Evolutionary conservation across 2,888 invertebrate genomes (phyloP).

Genomic region (Drosophila mulleri): DNA sequence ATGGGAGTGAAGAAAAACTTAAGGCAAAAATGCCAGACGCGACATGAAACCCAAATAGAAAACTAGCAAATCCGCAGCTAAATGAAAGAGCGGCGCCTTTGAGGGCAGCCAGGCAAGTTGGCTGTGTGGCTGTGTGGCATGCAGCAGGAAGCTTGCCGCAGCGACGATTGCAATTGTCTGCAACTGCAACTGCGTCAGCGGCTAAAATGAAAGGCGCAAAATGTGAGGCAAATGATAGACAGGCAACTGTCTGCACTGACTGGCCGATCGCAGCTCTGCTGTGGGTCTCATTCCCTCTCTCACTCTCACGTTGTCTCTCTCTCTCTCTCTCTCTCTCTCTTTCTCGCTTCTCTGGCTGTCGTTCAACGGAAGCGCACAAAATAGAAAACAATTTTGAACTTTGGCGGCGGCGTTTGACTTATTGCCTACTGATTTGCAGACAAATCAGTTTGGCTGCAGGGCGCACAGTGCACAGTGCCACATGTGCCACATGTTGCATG

Average conservation of each 20-base stretch:
- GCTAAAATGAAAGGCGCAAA: slow-evolving; percentile 78
- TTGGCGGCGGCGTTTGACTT: slow-evolving; percentile 79
- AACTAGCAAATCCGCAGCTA: slow-evolving; percentile 43
- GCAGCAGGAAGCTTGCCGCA: slow-evolving; percentile 46
- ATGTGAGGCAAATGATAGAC: slow-evolving; percentile 79
- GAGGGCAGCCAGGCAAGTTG: slow-evolving; percentile 50
- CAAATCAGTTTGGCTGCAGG: slow-evolving; percentile 70
- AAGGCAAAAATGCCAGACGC: slow-evolving; percentile 24
- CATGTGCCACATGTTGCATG: slow-evolving; percentile 41
- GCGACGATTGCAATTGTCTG: slow-evolving; percentile 67
- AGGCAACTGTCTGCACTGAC: slow-evolving; percentile 68
- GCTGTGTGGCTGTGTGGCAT: slow-evolving; percentile 16
- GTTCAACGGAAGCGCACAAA: slow-evolving; percentile 76
- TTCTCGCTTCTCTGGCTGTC: background rate
- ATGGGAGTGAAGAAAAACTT: slow-evolving; percentile 49
- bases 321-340: background rate
- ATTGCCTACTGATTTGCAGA: slow-evolving; percentile 80
- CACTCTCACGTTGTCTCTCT: background rate
- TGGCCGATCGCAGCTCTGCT: slow-evolving; percentile 19
- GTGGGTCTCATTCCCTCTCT: background rate
- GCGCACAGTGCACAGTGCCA: slow-evolving; percentile 10
- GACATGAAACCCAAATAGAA: slow-evolving; percentile 33
- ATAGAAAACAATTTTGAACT: slow-evolving; percentile 75
- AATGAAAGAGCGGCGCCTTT: slow-evolving; percentile 71
- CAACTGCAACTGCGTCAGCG: slow-evolving; percentile 69